Evolutionary conservation across 2,888 invertebrate species (phyloP).

Genomic region (Sinotaia quadrata): DNA sequence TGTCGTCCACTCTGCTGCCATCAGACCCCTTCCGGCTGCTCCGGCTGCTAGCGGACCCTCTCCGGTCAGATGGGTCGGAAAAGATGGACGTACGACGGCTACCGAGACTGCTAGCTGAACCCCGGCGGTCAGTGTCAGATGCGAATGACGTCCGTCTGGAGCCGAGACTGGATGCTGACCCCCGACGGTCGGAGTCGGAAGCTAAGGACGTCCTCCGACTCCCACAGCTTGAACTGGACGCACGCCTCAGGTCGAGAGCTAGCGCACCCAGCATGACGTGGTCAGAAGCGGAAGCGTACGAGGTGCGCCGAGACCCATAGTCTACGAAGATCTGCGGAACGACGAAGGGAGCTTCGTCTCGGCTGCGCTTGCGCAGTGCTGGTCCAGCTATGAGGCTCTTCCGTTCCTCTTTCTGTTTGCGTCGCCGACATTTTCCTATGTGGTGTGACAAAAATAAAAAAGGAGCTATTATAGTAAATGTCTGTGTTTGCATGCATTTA

Average conservation of each 20-base stretch:
- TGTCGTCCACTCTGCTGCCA: conserved; percentile 61
- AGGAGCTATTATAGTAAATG: neutral
- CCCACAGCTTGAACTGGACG: conserved; percentile 43
- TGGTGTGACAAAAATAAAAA: conserved; percentile 20
- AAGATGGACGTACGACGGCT: conserved; percentile 62
- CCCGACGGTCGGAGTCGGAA: conserved; percentile 47
- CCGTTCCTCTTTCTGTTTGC: conserved; percentile 54
- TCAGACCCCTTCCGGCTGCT: conserved; percentile 62
- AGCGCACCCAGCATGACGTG: conserved; percentile 42
- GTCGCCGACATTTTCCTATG: conserved; percentile 47
- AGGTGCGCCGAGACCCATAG: conserved; percentile 63
- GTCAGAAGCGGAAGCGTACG: conserved; percentile 55
- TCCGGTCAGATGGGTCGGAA: conserved; percentile 59
- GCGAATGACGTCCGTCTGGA: conserved; percentile 62
- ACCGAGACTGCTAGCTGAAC: conserved; percentile 60
- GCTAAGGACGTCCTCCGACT: conserved; percentile 40
- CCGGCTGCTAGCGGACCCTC: conserved; percentile 58
- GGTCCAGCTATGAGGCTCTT: conserved; percentile 60
- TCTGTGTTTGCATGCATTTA: too few species aligned
- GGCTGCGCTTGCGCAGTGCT: conserved; percentile 52
- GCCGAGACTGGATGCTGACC: conserved; percentile 60
- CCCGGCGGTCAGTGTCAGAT: conserved; percentile 59
- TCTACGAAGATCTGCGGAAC: conserved; percentile 67
- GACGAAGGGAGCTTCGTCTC: conserved; percentile 62
- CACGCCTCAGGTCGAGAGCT: conserved; percentile 41